Base-by-base conservation (phyloP, 2,797 vertebrate species). In the Sebastes taczanowskii region DNA sequence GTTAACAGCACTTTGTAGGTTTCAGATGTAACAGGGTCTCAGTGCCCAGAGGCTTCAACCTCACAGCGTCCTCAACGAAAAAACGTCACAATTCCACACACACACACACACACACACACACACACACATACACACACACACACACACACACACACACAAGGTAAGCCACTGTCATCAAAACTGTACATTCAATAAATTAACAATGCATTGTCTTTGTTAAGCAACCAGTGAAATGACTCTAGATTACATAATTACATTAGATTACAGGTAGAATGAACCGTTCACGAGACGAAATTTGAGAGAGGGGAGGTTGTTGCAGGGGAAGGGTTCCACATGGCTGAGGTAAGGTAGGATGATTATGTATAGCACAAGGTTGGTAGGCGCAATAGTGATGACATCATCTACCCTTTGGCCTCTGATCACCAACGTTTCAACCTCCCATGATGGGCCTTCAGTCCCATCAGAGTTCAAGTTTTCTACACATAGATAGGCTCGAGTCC, bases 151-250 rank as follows among this genome's bases (percentile, higher is more conserved):
- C 35, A 22, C 81, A 71, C 77, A 75, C 71, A 85, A 27, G 3
- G 23, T 91, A 90, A 92, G 88, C 86, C 90, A 93, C 91, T 81
- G 86, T 91, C 85, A 86, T 91, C 78, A 89, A 93, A 92, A 93
- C 91, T 93, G 91, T 94, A 94, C 92, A 94, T 92, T 94, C 93
- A 94, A 94, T 92, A 93, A 92, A 94, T 93, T 84, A 92, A 91
- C 78, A 86, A 91, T 84, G 86, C 87, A 78, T 85, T 14, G 89
- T 90, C 84, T 88, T 81, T 53, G 81, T 89, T 87, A 78, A 89
- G 89, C 91, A 86, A 91, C 91, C 90, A 82, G 89, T 90, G 91
- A 89, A 77, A 92, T 88, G 82, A 93, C 89, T 87, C 81, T 91
- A 91, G 80, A 90, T 92, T 89, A 93, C 89, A 93, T 93, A 92